Conservation (phyloP, 1,140 invertebrate genomes). For the Gyrodactylus bullatarudis region DNA sequence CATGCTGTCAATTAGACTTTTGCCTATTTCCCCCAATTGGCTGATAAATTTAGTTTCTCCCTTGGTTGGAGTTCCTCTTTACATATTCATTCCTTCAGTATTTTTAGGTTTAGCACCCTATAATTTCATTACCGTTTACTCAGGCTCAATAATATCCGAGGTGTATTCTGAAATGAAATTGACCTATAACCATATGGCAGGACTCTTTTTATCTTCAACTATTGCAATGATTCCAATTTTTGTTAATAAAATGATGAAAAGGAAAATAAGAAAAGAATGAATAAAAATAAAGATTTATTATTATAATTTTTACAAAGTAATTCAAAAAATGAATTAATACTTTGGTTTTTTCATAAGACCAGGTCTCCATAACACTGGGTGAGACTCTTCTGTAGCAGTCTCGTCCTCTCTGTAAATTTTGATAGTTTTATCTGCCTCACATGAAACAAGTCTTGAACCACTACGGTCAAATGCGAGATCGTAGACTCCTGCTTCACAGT, state of each 20-base stretch:
- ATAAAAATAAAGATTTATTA: too few relatives aligned
- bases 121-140: background rate
- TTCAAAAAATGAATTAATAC: slow-evolving; percentile 28
- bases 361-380: slow-evolving; percentile 83
- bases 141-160: background rate
- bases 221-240: background rate
- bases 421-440: slow-evolving; percentile 93
- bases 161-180: background rate
- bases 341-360: slow-evolving; percentile 57
- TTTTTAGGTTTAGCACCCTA: background rate
- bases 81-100: background rate
- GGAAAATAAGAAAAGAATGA: too few relatives aligned
- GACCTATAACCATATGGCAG: background rate
- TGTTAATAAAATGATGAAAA: background rate
- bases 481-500: slow-evolving; percentile 86
- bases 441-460: slow-evolving; percentile 59
- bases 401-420: slow-evolving; percentile 97
- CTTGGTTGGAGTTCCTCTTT: background rate
- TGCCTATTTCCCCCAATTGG: background rate
- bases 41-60: background rate
- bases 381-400: slow-evolving; percentile 60
- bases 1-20: background rate
- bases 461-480: slow-evolving; percentile 70
- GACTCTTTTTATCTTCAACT: background rate
- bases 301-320: background rate